phyloP scores from a whole-genome alignment of 2,797 vertebrate genomes.

The Tiaroga cobitis region DNA sequence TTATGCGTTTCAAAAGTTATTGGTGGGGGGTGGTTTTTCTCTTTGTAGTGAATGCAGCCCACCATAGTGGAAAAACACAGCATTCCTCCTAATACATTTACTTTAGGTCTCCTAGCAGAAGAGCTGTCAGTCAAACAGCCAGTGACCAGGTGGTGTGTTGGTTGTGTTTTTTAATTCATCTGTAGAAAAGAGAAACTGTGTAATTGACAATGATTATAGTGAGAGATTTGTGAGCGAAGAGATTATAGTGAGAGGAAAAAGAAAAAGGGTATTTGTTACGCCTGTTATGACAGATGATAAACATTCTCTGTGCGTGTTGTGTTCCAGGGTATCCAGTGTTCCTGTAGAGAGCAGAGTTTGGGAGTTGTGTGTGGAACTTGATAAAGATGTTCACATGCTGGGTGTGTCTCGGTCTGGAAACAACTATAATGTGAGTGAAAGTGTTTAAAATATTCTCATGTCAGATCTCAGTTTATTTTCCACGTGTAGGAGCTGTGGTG shows the following conservation, averaged over 20 bases:
- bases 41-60: conserved; percentile 52
- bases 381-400: conserved; percentile 57
- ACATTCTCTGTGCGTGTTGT: conserved; percentile 37
- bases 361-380: conserved; percentile 74
- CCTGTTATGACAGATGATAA: conserved; percentile 12
- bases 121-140: conserved; percentile 56
- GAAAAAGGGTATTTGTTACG: background rate
- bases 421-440: conserved; percentile 71
- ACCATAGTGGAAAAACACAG: conserved; percentile 52
- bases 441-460: background rate
- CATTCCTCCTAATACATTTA: conserved; percentile 55
- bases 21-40: conserved; percentile 34
- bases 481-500: background rate
- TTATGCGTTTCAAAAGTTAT: conserved; percentile 56
- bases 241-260: background rate
- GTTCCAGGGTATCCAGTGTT: conserved; percentile 66
- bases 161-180: conserved; percentile 32
- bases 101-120: conserved; percentile 57
- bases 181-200: conserved; percentile 29
- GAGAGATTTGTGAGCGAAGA: background rate
- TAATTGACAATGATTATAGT: background rate
- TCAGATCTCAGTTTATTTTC: background rate
- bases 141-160: conserved; percentile 1
- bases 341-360: conserved; percentile 61
- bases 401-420: conserved; percentile 67